Conservation (phyloP, 2,113 vertebrate species). For the Odocoileus virginianus region DNA sequence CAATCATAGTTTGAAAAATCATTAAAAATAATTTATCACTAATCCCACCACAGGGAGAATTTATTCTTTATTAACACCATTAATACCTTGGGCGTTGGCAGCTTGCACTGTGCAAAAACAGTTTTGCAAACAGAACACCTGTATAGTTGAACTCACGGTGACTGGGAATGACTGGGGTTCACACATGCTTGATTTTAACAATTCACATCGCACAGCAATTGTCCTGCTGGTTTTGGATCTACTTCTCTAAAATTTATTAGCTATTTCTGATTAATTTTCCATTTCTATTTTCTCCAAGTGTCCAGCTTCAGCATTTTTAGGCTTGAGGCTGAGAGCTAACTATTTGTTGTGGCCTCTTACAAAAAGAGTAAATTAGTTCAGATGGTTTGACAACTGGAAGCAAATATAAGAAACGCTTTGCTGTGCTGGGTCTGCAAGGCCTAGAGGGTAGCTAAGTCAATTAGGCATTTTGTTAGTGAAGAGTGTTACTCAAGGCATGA, state of each 20-base stretch:
- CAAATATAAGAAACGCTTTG: not conserved
- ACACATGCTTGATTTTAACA: not conserved
- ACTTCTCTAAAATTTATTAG: not conserved
- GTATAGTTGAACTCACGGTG: not conserved
- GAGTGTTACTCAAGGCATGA: not conserved
- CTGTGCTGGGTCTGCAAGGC: not conserved
- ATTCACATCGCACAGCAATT: not conserved
- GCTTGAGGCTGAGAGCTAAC: not conserved
- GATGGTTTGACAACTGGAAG: not conserved
- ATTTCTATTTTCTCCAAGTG: not conserved
- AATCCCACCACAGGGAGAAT: constrained; percentile 9
- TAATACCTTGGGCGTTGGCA: constrained; percentile 1
- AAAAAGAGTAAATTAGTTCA: constrained; percentile 13
- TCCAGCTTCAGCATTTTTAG: not conserved
- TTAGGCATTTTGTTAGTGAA: not conserved
- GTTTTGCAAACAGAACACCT: not conserved
- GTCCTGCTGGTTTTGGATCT: not conserved
- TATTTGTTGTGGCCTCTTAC: not conserved
- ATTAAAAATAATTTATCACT: constrained; percentile 50
- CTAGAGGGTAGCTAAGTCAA: not conserved
- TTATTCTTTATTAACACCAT: constrained; percentile 15
- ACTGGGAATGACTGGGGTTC: not conserved
- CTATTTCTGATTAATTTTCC: not conserved
- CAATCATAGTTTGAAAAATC: constrained; percentile 36
- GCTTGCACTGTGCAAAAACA: not conserved